Base-by-base conservation (phyloP, 1,140 invertebrate genomes). In the Copidosoma floridanum region DNA sequence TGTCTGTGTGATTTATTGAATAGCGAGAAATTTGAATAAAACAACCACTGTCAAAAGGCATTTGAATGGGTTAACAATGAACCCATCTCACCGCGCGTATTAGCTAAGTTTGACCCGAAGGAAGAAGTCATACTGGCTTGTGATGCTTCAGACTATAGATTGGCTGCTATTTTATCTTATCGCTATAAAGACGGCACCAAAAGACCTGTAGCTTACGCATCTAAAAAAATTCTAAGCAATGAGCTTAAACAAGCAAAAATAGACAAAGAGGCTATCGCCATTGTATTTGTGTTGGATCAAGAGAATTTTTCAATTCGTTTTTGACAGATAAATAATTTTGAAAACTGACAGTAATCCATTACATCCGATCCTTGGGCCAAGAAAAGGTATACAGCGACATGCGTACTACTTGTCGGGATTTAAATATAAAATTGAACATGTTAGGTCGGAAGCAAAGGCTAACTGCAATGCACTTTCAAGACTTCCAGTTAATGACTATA, bases 301-400 rank as follows among this genome's bases (percentile, higher is more conserved):
- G 71, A 54, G 37, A 14, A 82, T 81, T 60, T 70, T 78, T 41
- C 54, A 74, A 20, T 83, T 75, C 59, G 35, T 83, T 0, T 76
- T 67, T 57, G 80, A 81, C 12, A 52, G 73, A 20, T 43, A 65
- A 53, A 80, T 81, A 65, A 69, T 55, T 16, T 43, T 78, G 3
- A 47, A 66, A 16, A 77, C 70, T n/a, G 78, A 79, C 56, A 74
- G 80, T 48, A 69, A 77, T 58, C 69, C 77, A 8, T 56, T 80
- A 23, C 16, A 66, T 7, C 27, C 16, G 0, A 50, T 58, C 1
- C 41, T 58, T 3, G 35, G 24, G 2, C 35, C 29, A 10, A 27
- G 51, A 51, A 37, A 71, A 64, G 57, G 48, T 37, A 55, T 58
- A 48, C 37, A 61, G 53, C 14, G 57, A 61, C 65, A 60, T 41